phyloP scores from a whole-genome alignment of 2,888 invertebrate genomes.

The Mythimna vitellina region DNA sequence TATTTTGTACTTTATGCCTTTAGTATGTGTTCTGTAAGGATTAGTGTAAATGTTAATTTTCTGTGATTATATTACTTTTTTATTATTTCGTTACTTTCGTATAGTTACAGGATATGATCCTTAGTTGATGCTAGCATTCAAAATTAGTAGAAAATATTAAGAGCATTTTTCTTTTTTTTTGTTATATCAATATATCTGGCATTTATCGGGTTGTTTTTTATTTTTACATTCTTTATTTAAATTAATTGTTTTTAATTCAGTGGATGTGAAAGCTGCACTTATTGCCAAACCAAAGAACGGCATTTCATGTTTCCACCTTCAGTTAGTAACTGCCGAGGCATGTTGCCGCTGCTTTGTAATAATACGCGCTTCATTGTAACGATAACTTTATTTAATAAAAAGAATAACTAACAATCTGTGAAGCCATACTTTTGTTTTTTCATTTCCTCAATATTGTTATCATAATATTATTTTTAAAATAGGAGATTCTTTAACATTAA shows the following conservation, averaged over 20 bases:
- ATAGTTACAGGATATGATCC: constrained; percentile 85
- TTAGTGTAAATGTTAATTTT: constrained; percentile 82
- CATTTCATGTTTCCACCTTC: constrained; percentile 71
- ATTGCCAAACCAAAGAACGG: constrained; percentile 80
- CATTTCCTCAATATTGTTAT: constrained; percentile 66
- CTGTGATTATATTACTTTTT: constrained; percentile 85
- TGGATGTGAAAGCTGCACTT: constrained; percentile 60
- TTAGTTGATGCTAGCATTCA: constrained; percentile 82
- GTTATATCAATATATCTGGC: constrained; percentile 62
- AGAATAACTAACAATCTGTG: constrained; percentile 66
- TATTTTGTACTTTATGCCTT: constrained; percentile 83
- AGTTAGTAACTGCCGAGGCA: constrained; percentile 54
- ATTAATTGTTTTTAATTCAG: constrained; percentile 49
- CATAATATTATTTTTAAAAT: constrained; percentile 70
- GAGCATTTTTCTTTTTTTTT: constrained; percentile 56
- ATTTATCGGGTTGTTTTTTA: constrained; percentile 70
- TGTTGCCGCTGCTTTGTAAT: constrained; percentile 76
- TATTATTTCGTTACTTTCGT: constrained; percentile 78
- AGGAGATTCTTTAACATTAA: constrained; percentile 58
- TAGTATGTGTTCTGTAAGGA: constrained; percentile 73
- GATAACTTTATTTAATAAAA: constrained; percentile 45
- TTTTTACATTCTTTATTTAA: constrained; percentile 50
- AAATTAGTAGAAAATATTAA: constrained; percentile 48
- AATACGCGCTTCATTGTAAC: constrained; percentile 66
- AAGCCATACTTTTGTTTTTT: constrained; percentile 63